A percentile compares a stretch with the other conserved stretches of the same genome.
phyloP scores from a whole-genome alignment of 2,797 vertebrate genomes.

The Perodicticus potto region DNA sequence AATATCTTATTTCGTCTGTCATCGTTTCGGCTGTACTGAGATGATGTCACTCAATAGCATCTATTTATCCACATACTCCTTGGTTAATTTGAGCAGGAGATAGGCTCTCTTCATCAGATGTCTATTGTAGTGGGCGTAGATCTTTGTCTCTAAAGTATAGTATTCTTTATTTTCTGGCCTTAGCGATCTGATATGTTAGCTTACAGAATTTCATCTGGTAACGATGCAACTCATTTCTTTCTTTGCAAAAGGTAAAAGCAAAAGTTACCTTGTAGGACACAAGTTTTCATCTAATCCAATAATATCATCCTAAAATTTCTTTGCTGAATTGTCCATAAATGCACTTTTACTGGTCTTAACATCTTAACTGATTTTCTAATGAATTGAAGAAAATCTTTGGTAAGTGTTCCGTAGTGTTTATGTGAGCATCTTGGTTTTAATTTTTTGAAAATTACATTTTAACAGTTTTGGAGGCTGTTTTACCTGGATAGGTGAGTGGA shows the following conservation, averaged over 20 bases:
- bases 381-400: neutral
- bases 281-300: neutral
- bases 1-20: neutral
- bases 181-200: neutral
- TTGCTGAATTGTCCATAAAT: constrained; percentile 22
- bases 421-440: neutral
- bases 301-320: neutral
- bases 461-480: neutral
- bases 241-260: neutral
- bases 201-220: constrained; percentile 27
- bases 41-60: neutral
- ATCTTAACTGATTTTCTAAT: neutral
- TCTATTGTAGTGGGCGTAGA: neutral
- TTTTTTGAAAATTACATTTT: neutral
- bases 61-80: neutral
- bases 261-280: neutral
- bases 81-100: neutral
- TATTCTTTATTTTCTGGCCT: neutral
- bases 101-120: neutral
- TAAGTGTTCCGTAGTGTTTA: neutral
- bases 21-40: neutral
- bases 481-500: neutral
- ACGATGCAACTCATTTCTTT: neutral
- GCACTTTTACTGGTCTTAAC: neutral
- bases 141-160: neutral